These are phyloP conservation scores for Myotis findleyi DNA, from an alignment of 2,797 vertebrate genomes.

Conservation along the genomic window DNA sequence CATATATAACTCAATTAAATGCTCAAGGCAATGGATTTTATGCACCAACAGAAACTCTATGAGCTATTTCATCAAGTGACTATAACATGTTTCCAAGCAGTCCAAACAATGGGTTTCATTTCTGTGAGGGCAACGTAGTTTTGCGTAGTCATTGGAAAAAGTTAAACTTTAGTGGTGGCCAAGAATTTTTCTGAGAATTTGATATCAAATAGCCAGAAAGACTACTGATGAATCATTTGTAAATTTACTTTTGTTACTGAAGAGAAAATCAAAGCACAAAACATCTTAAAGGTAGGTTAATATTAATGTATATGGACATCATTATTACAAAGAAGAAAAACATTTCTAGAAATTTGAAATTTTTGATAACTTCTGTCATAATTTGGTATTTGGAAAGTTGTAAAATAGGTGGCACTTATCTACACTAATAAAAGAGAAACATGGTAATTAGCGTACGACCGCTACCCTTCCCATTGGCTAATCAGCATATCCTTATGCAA, in stretches of 20 bases:
- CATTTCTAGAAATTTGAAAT: conserved; percentile 4
- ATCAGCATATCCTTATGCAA: too few relatives aligned
- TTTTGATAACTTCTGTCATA: conserved; percentile 15
- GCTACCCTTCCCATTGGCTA: too few relatives aligned
- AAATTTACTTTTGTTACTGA: not conserved
- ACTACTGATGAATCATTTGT: not conserved
- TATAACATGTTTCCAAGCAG: not conserved
- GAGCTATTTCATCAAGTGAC: not conserved
- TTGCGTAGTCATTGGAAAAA: not conserved
- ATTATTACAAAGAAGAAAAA: not conserved
- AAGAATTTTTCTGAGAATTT: not conserved
- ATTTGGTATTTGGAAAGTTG: not conserved
- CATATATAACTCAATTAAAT: not conserved
- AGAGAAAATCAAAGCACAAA: not conserved
- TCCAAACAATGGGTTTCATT: not conserved
- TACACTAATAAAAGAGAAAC: too few relatives aligned
- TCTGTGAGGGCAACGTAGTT: not conserved
- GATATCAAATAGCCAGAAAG: not conserved
- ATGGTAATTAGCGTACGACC: too few relatives aligned
- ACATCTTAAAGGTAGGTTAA: not conserved
- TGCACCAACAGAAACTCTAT: not conserved
- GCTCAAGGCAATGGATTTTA: not conserved
- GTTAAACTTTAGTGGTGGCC: not conserved
- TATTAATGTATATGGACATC: not conserved
- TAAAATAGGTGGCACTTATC: not conserved